Percentiles rank a stretch among this genome's conserved stretches.
These are phyloP conservation scores for Hofmannophila pseudospretella DNA, from an alignment of 2,888 invertebrate species.

Conservation along the genomic window DNA sequence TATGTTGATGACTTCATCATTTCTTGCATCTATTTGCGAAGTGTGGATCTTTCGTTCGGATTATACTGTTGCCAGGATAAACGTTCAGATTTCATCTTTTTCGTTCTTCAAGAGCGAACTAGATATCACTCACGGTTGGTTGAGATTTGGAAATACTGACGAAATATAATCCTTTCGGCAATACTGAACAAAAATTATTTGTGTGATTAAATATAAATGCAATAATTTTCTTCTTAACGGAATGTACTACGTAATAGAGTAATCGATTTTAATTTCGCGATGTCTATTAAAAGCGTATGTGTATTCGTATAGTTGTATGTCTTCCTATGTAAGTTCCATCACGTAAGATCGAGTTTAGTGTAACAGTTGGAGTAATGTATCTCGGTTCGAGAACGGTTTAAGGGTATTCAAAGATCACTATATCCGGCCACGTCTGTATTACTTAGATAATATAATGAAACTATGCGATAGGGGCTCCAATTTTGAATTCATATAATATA, in stretches of 20 bases:
- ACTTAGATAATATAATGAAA: constrained; percentile 51
- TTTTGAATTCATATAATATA: constrained; percentile 42
- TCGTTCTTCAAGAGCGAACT: too few relatives aligned
- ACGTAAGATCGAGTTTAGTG: constrained; percentile 33
- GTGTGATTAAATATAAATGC: constrained; percentile 7
- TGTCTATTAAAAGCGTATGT: constrained; percentile 49
- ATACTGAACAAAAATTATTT: background rate
- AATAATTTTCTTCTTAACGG: constrained; percentile 19
- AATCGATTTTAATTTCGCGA: constrained; percentile 29
- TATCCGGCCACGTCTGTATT: constrained; percentile 61
- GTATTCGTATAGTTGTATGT: constrained; percentile 72
- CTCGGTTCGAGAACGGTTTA: constrained; percentile 34
- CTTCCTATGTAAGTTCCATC: constrained; percentile 73
- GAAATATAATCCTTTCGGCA: background rate
- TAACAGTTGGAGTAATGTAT: constrained; percentile 22
- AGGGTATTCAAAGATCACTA: constrained; percentile 54
- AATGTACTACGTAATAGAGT: constrained; percentile 25
- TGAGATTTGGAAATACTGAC: too few relatives aligned
- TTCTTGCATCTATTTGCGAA: background rate
- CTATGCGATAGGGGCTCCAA: constrained; percentile 47
- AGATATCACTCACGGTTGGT: too few relatives aligned
- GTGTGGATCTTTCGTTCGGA: background rate
- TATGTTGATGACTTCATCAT: background rate
- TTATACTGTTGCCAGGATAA: too few relatives aligned
- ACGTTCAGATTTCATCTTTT: too few relatives aligned